Evolutionary conservation across 2,888 invertebrate species (phyloP), one percentile per base, ranked within the genome.

Genomic region (Chamaedrilus cognettii): DNA sequence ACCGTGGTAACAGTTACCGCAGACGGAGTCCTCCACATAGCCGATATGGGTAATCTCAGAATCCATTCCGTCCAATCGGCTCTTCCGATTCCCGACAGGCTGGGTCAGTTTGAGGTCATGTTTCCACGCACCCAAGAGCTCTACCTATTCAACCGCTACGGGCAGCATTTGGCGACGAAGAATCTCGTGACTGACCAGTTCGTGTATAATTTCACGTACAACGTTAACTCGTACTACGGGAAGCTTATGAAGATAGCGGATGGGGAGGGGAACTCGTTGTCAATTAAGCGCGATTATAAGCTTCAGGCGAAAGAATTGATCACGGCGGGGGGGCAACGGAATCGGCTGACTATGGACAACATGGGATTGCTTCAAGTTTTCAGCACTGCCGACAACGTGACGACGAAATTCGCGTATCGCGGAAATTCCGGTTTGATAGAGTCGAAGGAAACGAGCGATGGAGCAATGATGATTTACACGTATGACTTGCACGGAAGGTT

Each of bases 161-260:
- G 99, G 0, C 97, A 97, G 83, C 99, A 99, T 84, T 91, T 94
- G 32, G 91, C 92, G 32, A 97, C 97, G 1, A 93, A 92, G 82
- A 96, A 96, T 84, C 86, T 98, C 69, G 92, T 96, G 58, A 96
- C 96, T n/a, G 94, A 93, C 59, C 93, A 94, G 85, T 92, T 92
- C 3, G 88, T 95, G 81, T 97, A 96, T 84, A 93, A 94, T 59
- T 98, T 98, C 87, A 87, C 96, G 31, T 98, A 98, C 86, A 96
- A 94, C 75, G 94, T 96, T 0, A 96, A 96, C 81, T 96, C 96
- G 0, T 95, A 94, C 80, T 96, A 94, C 59, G 97, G 97, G 80
- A 93, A 94, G 80, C 86, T 98, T 64, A 93, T 93, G 78, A 92
- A 93, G 0, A 95, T 98, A 1, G 94, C 93, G 1, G 96, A 96